Evolutionary conservation across 64 coral and sea anemone species (phyloP).

Genomic region (Porites lutea): DNA sequence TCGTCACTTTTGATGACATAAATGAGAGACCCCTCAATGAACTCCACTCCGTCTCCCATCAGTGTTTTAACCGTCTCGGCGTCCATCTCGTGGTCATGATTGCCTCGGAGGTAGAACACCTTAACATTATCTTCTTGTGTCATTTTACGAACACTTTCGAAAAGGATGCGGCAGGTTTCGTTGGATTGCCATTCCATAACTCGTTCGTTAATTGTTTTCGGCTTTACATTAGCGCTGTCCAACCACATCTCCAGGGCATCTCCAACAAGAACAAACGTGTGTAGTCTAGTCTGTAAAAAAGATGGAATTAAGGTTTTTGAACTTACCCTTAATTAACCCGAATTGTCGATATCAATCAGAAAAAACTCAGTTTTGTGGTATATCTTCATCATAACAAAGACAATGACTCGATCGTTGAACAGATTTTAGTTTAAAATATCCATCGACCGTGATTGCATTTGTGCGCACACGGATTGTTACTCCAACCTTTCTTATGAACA

Average conservation of each 20-base stretch:
- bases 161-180: constrained; percentile 13
- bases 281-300: background rate
- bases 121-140: constrained; percentile 21
- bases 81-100: constrained; percentile 59
- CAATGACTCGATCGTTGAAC: too few relatives aligned
- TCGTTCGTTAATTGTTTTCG: background rate
- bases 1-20: constrained; percentile 26
- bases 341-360: too few relatives aligned
- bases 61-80: background rate
- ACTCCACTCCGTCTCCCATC: constrained; percentile 49
- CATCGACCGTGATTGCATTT: too few relatives aligned
- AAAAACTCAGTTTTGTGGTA: too few relatives aligned
- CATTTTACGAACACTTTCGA: constrained; percentile 20
- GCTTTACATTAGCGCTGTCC: background rate
- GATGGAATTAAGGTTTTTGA: background rate
- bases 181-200: constrained; percentile 27
- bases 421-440: too few relatives aligned
- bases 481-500: too few relatives aligned
- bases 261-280: constrained; percentile 19
- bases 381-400: too few relatives aligned
- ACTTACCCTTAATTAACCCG: too few relatives aligned
- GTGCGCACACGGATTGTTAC: too few relatives aligned
- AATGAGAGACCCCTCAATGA: constrained; percentile 43
- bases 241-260: constrained; percentile 32
- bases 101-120: constrained; percentile 63